Conservation (phyloP, 64 coral and sea anemone genomes). For the Dendronephthya gigantea region DNA sequence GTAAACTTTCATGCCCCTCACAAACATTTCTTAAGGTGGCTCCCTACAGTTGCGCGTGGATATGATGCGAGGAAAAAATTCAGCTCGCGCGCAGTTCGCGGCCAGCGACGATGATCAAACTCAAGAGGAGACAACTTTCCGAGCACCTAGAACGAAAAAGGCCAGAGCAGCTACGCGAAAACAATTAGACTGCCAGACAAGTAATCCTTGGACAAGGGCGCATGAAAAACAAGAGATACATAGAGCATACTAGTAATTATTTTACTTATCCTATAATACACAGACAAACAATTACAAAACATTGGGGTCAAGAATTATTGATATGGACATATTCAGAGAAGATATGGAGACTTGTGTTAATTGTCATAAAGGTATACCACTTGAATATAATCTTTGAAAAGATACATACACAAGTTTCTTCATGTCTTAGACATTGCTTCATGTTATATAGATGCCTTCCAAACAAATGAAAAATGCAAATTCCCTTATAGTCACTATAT, state of each 20-base stretch:
- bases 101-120: not conserved
- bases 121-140: constrained; percentile 10
- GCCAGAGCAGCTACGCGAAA: not conserved
- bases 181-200: not conserved
- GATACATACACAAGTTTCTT: no score
- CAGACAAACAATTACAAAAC: constrained; percentile 13
- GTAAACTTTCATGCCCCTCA: no score
- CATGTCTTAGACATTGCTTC: no score
- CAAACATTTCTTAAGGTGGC: constrained; percentile 16
- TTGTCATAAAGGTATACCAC: no score
- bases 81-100: not conserved
- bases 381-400: no score
- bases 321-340: no score
- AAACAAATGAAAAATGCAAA: no score
- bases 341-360: no score
- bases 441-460: no score
- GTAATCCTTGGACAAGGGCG: not conserved
- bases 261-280: constrained; percentile 5
- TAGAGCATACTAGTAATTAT: not conserved
- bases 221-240: constrained; percentile 9
- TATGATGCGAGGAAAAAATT: not conserved
- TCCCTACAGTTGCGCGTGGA: constrained; percentile 12
- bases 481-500: no score
- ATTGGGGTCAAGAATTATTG: no score
- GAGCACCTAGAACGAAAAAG: not conserved